Conservation (phyloP, 37 sponge, comb jelly and placozoan species). For the Ianthella basta region DNA sequence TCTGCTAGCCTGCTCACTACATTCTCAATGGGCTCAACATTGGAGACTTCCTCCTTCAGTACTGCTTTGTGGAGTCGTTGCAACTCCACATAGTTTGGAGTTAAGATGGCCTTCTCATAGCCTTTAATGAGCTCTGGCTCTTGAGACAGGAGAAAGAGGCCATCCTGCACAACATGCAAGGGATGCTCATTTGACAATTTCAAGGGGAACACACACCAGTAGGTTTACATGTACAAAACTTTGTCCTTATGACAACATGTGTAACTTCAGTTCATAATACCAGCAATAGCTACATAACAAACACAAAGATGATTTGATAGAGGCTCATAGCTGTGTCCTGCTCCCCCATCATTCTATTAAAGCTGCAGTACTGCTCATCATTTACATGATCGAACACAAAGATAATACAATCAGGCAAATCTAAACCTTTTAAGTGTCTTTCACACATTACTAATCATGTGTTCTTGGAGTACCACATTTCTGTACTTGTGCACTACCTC, state of each 20-base stretch:
- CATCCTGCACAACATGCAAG: slow-evolving; percentile 67
- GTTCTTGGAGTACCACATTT: neutral
- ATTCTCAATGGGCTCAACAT: neutral
- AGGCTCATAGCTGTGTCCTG: too few species aligned
- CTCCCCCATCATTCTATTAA: too few species aligned
- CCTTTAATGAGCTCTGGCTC: slow-evolving; percentile 70
- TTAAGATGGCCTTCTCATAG: slow-evolving; percentile 77
- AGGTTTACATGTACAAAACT: neutral
- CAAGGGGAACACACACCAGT: neutral
- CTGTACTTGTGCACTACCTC: too few species aligned
- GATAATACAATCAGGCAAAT: too few species aligned
- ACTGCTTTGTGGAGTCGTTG: slow-evolving; percentile 59
- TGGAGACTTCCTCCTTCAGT: slow-evolving; percentile 39
- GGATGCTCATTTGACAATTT: too few species aligned
- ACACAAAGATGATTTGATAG: too few species aligned
- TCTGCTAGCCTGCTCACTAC: slow-evolving; percentile 50
- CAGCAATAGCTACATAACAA: too few species aligned
- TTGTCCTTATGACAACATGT: too few species aligned
- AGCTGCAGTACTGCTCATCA: too few species aligned
- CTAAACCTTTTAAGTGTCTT: too few species aligned
- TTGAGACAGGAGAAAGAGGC: slow-evolving; percentile 70
- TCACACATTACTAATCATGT: too few species aligned
- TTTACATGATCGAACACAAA: neutral
- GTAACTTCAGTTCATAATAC: too few species aligned
- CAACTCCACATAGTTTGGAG: slow-evolving; percentile 92